Conservation (phyloP, 2,888 invertebrate genomes). For the Cantharis rufa region DNA sequence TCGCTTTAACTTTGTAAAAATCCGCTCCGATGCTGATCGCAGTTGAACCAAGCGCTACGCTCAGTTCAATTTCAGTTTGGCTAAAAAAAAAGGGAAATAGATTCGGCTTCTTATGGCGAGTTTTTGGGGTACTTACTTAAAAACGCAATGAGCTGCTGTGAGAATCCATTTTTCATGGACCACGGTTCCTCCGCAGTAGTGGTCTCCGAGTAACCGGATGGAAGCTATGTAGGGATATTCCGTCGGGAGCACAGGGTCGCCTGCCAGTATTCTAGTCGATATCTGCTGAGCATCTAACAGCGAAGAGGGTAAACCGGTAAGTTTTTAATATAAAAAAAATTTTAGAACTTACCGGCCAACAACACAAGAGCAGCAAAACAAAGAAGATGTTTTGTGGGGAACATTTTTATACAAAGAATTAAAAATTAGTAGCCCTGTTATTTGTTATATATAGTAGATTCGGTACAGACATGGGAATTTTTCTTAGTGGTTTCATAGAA, state of each 20-base stretch:
- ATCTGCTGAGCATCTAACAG: neutral
- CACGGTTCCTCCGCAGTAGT: neutral
- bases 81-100: neutral
- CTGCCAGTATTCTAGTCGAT: neutral
- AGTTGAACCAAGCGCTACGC: neutral
- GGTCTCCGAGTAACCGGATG: neutral
- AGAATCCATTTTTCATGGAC: neutral
- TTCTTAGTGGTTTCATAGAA: neutral
- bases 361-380: neutral
- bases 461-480: neutral
- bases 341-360: neutral
- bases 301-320: neutral
- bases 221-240: neutral
- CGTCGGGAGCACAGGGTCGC: neutral
- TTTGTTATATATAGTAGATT: neutral
- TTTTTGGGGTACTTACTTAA: neutral
- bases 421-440: neutral
- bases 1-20: neutral
- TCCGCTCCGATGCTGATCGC: fast-evolving
- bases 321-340: neutral
- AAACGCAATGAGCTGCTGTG: neutral
- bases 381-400: neutral
- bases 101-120: too few species aligned
- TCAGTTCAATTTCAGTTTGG: neutral
- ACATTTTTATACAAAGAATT: neutral